These are phyloP conservation scores for Lepidonotus clava DNA, from an alignment of 2,888 invertebrate genomes.

Conservation along the genomic window DNA sequence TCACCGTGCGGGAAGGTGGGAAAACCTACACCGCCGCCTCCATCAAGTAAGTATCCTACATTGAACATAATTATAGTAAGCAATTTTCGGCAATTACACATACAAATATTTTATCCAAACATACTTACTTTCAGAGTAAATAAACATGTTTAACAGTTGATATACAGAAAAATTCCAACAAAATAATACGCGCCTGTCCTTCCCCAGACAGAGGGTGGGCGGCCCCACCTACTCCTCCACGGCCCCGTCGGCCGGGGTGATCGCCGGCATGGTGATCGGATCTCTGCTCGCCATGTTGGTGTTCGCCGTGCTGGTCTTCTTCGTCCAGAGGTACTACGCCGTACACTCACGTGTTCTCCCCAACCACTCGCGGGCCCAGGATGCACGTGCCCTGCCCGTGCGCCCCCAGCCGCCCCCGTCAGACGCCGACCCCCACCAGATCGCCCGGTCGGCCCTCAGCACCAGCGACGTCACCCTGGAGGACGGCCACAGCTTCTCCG, in stretches of 20 bases:
- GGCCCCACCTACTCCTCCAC: conserved; percentile 36
- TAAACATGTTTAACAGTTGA: background rate
- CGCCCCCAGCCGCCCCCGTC: background rate
- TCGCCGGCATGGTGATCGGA: conserved; percentile 52
- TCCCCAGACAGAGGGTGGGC: conserved; percentile 7
- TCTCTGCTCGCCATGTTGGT: conserved; percentile 34
- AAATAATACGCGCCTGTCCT: background rate
- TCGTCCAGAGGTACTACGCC: conserved; percentile 54
- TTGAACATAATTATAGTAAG: too few relatives aligned
- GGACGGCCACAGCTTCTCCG: background rate
- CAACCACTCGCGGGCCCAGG: conserved; percentile 1
- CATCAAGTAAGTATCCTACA: background rate
- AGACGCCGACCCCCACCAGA: background rate
- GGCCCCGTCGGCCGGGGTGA: background rate
- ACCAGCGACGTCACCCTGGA: conserved; percentile 34
- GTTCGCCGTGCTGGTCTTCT: conserved; percentile 44
- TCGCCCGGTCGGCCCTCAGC: conserved; percentile 30
- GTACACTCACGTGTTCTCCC: conserved; percentile 43
- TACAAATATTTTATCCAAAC: background rate
- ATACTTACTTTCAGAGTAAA: background rate
- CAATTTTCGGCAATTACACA: too few relatives aligned
- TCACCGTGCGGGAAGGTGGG: background rate
- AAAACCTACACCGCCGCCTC: conserved; percentile 29
- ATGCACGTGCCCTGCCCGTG: conserved; percentile 1
- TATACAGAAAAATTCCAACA: background rate